phyloP scores from a whole-genome alignment of 2,888 invertebrate genomes.

The Papilio gigon region DNA sequence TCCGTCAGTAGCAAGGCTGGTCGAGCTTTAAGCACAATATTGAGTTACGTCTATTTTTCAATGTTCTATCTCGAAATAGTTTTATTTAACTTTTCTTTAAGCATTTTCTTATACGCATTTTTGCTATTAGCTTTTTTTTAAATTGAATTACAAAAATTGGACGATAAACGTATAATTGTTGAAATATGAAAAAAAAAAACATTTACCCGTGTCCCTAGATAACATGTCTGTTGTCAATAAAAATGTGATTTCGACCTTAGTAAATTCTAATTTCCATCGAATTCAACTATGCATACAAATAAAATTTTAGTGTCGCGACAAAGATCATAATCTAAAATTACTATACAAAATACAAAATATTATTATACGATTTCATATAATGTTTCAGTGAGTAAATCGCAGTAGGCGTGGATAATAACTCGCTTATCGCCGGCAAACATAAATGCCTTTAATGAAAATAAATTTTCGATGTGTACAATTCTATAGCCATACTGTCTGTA shows the following conservation, averaged over 20 bases:
- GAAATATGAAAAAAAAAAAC: too few species aligned
- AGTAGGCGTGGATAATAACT: neutral
- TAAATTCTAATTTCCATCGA: too few species aligned
- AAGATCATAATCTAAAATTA: neutral
- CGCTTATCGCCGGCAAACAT: conserved; percentile 1
- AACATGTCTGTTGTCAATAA: too few species aligned
- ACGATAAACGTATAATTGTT: too few species aligned
- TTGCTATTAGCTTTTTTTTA: neutral
- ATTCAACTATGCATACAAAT: neutral
- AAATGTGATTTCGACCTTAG: too few species aligned
- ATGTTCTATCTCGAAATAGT: conserved; percentile 5
- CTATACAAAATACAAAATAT: neutral
- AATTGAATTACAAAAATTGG: too few species aligned
- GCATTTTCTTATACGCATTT: too few species aligned
- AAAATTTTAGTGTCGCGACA: neutral
- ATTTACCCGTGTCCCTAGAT: too few species aligned
- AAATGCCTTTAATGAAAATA: neutral
- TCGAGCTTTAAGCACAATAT: conserved; percentile 16
- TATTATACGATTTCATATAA: neutral
- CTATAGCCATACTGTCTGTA: neutral
- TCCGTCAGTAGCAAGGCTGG: conserved; percentile 5
- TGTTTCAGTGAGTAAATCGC: neutral
- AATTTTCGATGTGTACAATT: neutral
- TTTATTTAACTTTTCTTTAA: neutral
- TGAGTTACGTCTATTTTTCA: conserved; percentile 9